Evolutionary conservation across 2,113 vertebrate species (phyloP).

Genomic region (Strix aluco): DNA sequence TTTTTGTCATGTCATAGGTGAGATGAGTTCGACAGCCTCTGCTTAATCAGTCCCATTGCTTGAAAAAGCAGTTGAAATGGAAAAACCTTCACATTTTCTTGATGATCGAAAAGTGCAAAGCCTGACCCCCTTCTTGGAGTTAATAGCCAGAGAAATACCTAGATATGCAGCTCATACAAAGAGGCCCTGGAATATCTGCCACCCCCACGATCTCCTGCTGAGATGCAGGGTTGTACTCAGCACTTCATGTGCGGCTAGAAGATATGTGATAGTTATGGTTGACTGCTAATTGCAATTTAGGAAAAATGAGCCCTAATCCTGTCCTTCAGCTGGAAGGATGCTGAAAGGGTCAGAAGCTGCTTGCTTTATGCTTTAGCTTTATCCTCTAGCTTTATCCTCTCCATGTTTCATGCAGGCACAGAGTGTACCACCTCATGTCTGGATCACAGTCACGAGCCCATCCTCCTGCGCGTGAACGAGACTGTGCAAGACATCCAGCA

Average conservation of each 20-base stretch:
- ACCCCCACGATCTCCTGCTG: not conserved
- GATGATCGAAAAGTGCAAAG: not conserved
- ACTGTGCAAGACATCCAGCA: slow-evolving; percentile 85
- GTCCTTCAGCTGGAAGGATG: not conserved
- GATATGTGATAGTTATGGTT: slow-evolving; percentile 47
- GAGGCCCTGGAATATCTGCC: not conserved
- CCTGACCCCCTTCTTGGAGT: not conserved
- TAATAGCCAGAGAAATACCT: slow-evolving; percentile 7
- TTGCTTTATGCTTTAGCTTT: slow-evolving; percentile 28
- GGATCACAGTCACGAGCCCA: slow-evolving; percentile 88
- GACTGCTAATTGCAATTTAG: slow-evolving; percentile 60
- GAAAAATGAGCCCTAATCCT: slow-evolving; percentile 5
- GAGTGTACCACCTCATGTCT: slow-evolving; percentile 90
- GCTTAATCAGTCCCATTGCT: not conserved
- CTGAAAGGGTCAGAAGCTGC: not conserved
- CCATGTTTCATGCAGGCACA: slow-evolving; percentile 74
- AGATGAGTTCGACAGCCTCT: not conserved
- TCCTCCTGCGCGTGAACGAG: slow-evolving; percentile 89
- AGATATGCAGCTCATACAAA: not conserved
- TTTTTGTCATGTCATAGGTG: slow-evolving; percentile 2
- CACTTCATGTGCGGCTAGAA: not conserved
- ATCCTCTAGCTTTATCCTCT: not conserved
- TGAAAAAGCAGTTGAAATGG: not conserved
- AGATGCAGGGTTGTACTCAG: not conserved
- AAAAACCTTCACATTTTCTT: not conserved